Evolutionary conservation across 2,797 vertebrate species (phyloP), one percentile per base, ranked within the genome.

Genomic region (Mycteria americana): DNA sequence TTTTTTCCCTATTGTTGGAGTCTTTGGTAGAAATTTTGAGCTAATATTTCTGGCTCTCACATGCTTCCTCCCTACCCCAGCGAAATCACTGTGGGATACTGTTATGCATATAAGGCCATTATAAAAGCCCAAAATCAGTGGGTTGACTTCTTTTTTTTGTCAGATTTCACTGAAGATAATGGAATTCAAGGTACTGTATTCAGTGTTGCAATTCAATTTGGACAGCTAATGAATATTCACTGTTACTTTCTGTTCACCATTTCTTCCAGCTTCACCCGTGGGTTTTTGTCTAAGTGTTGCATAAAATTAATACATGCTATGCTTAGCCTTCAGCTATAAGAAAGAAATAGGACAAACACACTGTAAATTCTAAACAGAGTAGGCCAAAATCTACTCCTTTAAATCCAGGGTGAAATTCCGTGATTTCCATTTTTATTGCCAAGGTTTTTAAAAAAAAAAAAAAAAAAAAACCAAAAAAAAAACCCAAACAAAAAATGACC

Each of bases 191-290:
- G 17, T 73, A 30, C 30, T 53, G 18, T 65, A 73, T 69, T 86
- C 59, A 51, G 33, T 62, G 68, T 45, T 72, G 72, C 63, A 74
- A 48, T 73, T 94, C 82, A 67, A 95, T 92, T 95, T 85, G 68
- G 77, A n/a, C 30, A 57, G 62, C 45, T 91, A 89, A 88, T 93
- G 74, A 80, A 94, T 94, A 93, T 83, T 90, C 84, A 72, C 68
- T 88, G 68, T 87, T 57, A 54, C 60, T 94, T 80, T 74, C 48
- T 50, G 50, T 46, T 76, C 53, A 62, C 17, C 2, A 11, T 80
- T 94, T 91, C 70, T 83, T 94, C 57, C 48, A 74, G 51, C n/a
- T 86, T 90, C 51, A 81, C 75, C 37, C 89, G 62, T 82, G 48
- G 73, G 37, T 70, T 82, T 95, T 85, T 64, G 31, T 68, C 31